Evolutionary conservation across 2,888 invertebrate genomes (phyloP), one percentile per base, ranked within the genome.

Genomic region (Congeria kusceri): DNA sequence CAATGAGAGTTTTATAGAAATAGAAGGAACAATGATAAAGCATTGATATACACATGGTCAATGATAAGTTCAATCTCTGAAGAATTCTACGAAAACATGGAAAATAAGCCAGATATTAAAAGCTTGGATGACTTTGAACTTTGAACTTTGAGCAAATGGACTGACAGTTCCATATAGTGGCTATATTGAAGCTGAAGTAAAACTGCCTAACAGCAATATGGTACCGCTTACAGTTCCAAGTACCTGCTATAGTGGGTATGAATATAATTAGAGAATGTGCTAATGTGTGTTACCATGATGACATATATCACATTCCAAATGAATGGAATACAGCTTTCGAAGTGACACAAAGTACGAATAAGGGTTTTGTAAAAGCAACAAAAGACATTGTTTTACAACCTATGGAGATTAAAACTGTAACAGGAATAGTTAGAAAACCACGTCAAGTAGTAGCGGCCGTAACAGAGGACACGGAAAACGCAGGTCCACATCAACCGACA

Each of bases 11-110:
- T 3, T 3, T 20, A 20, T 62, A 5, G 13, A 39, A 23, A 44
- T 62, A 1, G 20, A 46, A 1, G 61, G 61, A 4, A n/a, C n/a
- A 5, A 28, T 11, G 49, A 27, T 57, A 15, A 61, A 28, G 69
- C 69, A 32, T 49, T 69, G 13, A 62, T 69, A 15, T 61, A 69
- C 32, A 69, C 57, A 7, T 61, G 61, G 29, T 69, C 69, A 20
- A 61, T 53, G 70, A 39, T 70, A 1, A 70, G 58, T 25, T 61
- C 62, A n/a, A 23, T 62, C 9, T 49, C 49, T 49, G 46, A 44
- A 25, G 53, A 53, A n/a, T 62, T 61, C n/a, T 63, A 56, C 32
- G n/a, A 28, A 3, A 39, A 39, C 39, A 2, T 39, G 4, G 9
- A 39, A 1, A 39, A 39, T 5, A 39, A 39, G 1, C 39, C 39